Evolutionary conservation across 2,797 vertebrate genomes (phyloP).

Genomic region (Crenichthys baileyi): DNA sequence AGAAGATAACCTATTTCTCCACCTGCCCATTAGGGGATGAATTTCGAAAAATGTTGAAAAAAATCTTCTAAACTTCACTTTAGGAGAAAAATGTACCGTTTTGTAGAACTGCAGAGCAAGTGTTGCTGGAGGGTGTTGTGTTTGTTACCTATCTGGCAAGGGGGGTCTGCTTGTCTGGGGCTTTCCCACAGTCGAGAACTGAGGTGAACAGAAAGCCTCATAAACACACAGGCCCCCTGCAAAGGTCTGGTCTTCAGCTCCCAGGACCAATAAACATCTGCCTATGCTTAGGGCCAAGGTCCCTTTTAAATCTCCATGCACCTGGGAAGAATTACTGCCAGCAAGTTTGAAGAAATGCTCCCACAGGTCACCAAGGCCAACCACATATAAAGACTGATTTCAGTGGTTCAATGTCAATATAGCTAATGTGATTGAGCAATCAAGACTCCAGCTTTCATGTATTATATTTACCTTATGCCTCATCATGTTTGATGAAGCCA

Average conservation of each 20-base stretch:
- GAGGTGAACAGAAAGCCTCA: conserved; percentile 74
- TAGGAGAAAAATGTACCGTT: background rate
- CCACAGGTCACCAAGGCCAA: conserved; percentile 61
- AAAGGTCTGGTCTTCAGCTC: conserved; percentile 71
- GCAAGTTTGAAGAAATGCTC: conserved; percentile 76
- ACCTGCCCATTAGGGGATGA: background rate
- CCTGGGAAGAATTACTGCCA: conserved; percentile 79
- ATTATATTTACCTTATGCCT: conserved; percentile 36
- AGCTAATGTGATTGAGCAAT: conserved; percentile 54
- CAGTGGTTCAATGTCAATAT: conserved; percentile 70
- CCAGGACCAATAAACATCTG: conserved; percentile 73
- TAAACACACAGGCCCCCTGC: conserved; percentile 75
- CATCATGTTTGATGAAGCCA: conserved; percentile 20
- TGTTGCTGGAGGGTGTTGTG: conserved; percentile 52
- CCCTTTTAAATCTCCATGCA: conserved; percentile 66
- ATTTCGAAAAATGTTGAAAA: background rate
- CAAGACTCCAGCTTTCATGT: conserved; percentile 37
- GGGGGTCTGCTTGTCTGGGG: conserved; percentile 54
- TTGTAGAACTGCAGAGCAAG: conserved; percentile 40
- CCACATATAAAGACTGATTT: conserved; percentile 57
- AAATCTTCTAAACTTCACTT: background rate
- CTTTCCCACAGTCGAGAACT: conserved; percentile 70
- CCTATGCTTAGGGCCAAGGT: conserved; percentile 69
- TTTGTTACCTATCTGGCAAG: conserved; percentile 73
- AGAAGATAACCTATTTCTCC: background rate